A percentile compares a stretch with the other conserved stretches of the same genome.
Conservation (phyloP, 1,140 invertebrate genomes). For the Helicoverpa zea region DNA sequence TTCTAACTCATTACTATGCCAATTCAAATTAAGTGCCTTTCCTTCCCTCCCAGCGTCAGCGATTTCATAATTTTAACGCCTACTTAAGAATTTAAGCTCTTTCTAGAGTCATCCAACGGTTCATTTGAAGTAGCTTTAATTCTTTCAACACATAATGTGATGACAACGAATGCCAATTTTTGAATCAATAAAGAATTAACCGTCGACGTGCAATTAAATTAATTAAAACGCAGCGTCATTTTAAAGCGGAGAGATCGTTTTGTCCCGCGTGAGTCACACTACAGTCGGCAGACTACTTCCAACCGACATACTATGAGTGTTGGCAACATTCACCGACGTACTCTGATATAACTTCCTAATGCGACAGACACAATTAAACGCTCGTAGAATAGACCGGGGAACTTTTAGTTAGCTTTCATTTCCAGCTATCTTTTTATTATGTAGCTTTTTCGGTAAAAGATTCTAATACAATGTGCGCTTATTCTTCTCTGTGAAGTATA, state of each 20-base stretch:
- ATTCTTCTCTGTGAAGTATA: background rate
- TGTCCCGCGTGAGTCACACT: conserved; percentile 29
- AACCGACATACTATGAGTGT: conserved; percentile 49
- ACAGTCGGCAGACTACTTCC: conserved; percentile 28
- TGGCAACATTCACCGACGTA: conserved; percentile 50
- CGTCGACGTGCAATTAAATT: conserved; percentile 2
- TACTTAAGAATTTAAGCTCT: conserved; percentile 32
- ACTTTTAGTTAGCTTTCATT: conserved; percentile 9
- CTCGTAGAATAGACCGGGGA: conserved; percentile 18
- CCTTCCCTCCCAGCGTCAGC: conserved; percentile 27
- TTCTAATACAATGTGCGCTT: background rate
- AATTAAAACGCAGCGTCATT: conserved; percentile 33
- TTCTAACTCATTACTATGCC: conserved; percentile 34
- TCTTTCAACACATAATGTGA: background rate
- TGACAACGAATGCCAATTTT: background rate
- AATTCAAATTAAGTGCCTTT: conserved; percentile 28
- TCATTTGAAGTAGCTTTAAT: background rate
- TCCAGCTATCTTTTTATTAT: background rate
- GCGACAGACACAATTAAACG: conserved; percentile 51
- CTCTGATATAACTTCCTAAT: conserved; percentile 52
- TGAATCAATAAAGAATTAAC: background rate
- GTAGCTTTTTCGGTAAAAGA: background rate
- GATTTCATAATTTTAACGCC: conserved; percentile 40
- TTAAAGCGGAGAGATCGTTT: conserved; percentile 34
- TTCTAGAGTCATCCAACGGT: background rate